phyloP scores from a whole-genome alignment of 2,888 invertebrate genomes.

The Chrysolina haemoptera region DNA sequence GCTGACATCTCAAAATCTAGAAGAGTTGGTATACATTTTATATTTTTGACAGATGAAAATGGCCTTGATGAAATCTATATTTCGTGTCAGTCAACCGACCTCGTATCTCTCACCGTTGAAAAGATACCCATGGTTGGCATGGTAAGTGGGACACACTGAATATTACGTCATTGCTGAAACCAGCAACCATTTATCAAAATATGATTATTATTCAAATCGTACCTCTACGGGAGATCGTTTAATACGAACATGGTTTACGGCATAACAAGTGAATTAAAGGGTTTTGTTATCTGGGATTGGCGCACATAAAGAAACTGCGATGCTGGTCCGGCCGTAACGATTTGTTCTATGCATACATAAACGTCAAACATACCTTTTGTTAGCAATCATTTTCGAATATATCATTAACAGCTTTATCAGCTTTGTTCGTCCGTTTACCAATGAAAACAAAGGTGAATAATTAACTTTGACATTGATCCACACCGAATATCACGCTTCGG shows the following conservation, averaged over 20 bases:
- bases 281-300: background rate
- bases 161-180: background rate
- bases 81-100: no score
- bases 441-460: background rate
- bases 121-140: no score
- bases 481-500: background rate
- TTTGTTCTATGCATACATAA: background rate
- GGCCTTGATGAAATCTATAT: no score
- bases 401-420: background rate
- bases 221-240: no score
- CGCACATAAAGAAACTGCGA: background rate
- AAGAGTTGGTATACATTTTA: no score
- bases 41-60: no score
- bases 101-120: no score
- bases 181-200: background rate
- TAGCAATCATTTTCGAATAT: background rate
- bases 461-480: background rate
- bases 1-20: no score
- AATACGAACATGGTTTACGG: background rate
- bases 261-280: background rate
- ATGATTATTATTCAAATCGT: background rate
- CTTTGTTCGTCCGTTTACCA: background rate
- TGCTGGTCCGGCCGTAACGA: background rate
- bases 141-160: no score
- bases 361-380: background rate